phyloP scores from a whole-genome alignment of 2,888 invertebrate species.

The Melolontha melolontha region DNA sequence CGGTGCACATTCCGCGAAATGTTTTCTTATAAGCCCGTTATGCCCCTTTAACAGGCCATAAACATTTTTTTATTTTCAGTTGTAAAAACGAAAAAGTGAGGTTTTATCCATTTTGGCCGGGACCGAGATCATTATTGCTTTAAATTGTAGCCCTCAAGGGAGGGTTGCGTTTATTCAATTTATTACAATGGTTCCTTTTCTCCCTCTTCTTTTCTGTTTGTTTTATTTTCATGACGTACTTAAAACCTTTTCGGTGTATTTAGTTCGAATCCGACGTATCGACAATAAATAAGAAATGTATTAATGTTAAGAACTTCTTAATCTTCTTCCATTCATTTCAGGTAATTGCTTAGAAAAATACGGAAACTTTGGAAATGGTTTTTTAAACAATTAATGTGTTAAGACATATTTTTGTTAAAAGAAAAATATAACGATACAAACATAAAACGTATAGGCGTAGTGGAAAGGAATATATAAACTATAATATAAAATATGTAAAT shows the following conservation, averaged over 20 bases:
- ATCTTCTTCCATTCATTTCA: slow-evolving; percentile 23
- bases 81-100: slow-evolving; percentile 41
- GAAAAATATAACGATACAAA: too few species aligned
- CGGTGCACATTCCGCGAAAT: slow-evolving; percentile 38
- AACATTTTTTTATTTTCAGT: slow-evolving; percentile 42
- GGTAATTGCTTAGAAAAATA: not conserved
- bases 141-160: slow-evolving; percentile 37
- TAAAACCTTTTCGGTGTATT: slow-evolving; percentile 29
- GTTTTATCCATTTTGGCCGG: slow-evolving; percentile 39
- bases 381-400: too few species aligned
- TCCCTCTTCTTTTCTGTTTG: slow-evolving; percentile 21
- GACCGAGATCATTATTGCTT: slow-evolving; percentile 38
- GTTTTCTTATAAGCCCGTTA: slow-evolving; percentile 41
- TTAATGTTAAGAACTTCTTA: slow-evolving; percentile 11
- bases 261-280: slow-evolving; percentile 14
- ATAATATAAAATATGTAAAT: too few species aligned
- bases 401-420: too few species aligned
- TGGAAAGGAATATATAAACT: too few species aligned
- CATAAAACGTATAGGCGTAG: too few species aligned
- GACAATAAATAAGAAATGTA: slow-evolving; percentile 24
- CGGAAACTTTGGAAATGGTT: too few species aligned
- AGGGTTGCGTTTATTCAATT: slow-evolving; percentile 33
- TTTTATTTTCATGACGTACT: slow-evolving; percentile 25
- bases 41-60: slow-evolving; percentile 39
- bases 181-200: slow-evolving; percentile 28